Percentiles rank a stretch among this genome's conserved stretches.
These are phyloP conservation scores for Monochamus saltuarius DNA, from an alignment of 1,140 invertebrate species.

Conservation along the genomic window DNA sequence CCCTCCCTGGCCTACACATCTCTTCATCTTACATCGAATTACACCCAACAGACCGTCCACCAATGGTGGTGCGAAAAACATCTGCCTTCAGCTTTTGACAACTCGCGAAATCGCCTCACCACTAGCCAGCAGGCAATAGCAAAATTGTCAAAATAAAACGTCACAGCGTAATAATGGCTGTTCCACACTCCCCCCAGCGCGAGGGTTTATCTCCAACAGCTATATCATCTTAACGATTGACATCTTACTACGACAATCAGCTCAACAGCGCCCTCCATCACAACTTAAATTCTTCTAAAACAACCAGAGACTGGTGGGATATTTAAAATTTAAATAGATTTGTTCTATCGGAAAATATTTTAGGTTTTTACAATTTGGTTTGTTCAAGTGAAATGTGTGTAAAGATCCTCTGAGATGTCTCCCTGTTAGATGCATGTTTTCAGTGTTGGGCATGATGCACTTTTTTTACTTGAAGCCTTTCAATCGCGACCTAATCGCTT, in stretches of 20 bases:
- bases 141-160: background rate
- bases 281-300: conserved; percentile 12
- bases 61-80: conserved; percentile 43
- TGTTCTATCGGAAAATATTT: background rate
- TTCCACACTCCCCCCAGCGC: background rate
- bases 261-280: conserved; percentile 1
- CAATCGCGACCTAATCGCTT: background rate
- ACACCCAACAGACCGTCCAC: conserved; percentile 34
- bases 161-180: conserved; percentile 4
- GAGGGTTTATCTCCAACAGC: background rate
- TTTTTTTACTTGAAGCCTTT: background rate
- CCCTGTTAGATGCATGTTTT: background rate
- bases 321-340: conserved; percentile 4
- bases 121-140: background rate
- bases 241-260: conserved; percentile 9
- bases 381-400: conserved; percentile 13
- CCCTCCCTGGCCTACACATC: conserved; percentile 46
- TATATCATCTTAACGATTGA: conserved; percentile 9
- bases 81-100: conserved; percentile 31
- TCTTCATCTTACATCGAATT: conserved; percentile 43
- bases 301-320: conserved; percentile 13
- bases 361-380: background rate
- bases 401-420: background rate
- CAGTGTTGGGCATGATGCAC: background rate
- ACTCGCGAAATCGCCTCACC: conserved; percentile 12